phyloP scores from a whole-genome alignment of 2,888 invertebrate genomes.

The Automeris io region DNA sequence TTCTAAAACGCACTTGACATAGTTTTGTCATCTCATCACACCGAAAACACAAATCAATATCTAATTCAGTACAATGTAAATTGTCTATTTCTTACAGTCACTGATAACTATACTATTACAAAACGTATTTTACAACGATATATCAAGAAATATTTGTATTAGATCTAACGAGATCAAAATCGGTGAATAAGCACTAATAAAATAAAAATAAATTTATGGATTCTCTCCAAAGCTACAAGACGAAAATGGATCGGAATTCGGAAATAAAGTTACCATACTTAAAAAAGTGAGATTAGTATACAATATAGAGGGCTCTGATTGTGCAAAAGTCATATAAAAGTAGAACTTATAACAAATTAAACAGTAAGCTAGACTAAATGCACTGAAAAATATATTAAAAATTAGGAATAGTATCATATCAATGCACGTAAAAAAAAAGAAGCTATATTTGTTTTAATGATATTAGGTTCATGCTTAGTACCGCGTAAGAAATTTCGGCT shows the following conservation, averaged over 20 bases:
- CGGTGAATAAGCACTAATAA: slow-evolving; percentile 3
- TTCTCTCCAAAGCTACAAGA: slow-evolving; percentile 4
- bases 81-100: not conserved
- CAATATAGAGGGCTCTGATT: too few species aligned
- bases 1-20: slow-evolving; percentile 42
- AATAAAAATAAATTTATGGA: slow-evolving; percentile 6
- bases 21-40: slow-evolving; percentile 46
- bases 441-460: too few species aligned
- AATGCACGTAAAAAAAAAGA: too few species aligned
- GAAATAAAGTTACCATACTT: not conserved
- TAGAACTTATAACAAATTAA: too few species aligned
- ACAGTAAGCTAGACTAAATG: too few species aligned
- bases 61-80: slow-evolving; percentile 23
- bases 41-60: slow-evolving; percentile 50
- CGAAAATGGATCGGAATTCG: slow-evolving; percentile 7
- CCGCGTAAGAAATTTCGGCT: too few species aligned
- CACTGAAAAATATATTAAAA: too few species aligned
- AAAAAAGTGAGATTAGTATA: not conserved
- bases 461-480: too few species aligned
- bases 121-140: slow-evolving; percentile 9
- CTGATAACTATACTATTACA: not conserved
- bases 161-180: not conserved
- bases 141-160: slow-evolving; percentile 12
- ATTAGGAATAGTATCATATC: too few species aligned
- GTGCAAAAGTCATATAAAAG: too few species aligned